Evolutionary conservation across 2,797 vertebrate genomes (phyloP).

Genomic region (Aulostomus chinensis): DNA sequence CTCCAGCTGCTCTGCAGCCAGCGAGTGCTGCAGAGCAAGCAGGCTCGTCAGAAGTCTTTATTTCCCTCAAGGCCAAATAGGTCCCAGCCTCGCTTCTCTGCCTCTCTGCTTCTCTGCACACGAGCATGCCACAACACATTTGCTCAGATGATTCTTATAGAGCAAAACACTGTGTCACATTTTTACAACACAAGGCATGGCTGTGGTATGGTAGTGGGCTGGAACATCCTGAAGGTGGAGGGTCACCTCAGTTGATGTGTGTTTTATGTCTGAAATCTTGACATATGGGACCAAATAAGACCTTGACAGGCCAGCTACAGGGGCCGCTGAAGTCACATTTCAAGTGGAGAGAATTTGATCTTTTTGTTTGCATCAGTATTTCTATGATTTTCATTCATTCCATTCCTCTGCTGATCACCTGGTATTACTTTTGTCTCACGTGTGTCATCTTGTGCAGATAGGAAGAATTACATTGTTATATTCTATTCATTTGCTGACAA

Average conservation of each 20-base stretch:
- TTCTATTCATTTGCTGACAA: constrained; percentile 34
- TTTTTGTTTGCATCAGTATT: constrained; percentile 15
- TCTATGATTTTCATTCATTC: background rate
- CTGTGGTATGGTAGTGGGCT: constrained; percentile 25
- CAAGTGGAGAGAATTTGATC: background rate
- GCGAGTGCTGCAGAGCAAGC: constrained; percentile 39
- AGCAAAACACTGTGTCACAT: constrained; percentile 57
- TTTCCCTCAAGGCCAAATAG: constrained; percentile 45
- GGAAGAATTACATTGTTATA: constrained; percentile 60
- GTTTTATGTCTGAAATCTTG: constrained; percentile 41
- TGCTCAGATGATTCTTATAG: constrained; percentile 24
- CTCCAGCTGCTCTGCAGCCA: constrained; percentile 42
- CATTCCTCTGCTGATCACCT: constrained; percentile 16
- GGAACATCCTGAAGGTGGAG: constrained; percentile 38
- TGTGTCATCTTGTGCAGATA: constrained; percentile 23
- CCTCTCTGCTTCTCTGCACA: no score
- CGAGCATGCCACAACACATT: constrained; percentile 47
- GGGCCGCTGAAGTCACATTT: constrained; percentile 14
- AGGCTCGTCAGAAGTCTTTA: constrained; percentile 29
- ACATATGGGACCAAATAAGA: constrained; percentile 53
- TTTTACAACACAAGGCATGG: constrained; percentile 33
- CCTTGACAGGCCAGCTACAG: constrained; percentile 25
- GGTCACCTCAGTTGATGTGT: constrained; percentile 39
- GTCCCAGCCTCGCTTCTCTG: constrained; percentile 32
- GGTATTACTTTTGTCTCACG: constrained; percentile 10